Base-by-base conservation (phyloP, 2,888 invertebrate species). In the Netelia fuscicornis region DNA sequence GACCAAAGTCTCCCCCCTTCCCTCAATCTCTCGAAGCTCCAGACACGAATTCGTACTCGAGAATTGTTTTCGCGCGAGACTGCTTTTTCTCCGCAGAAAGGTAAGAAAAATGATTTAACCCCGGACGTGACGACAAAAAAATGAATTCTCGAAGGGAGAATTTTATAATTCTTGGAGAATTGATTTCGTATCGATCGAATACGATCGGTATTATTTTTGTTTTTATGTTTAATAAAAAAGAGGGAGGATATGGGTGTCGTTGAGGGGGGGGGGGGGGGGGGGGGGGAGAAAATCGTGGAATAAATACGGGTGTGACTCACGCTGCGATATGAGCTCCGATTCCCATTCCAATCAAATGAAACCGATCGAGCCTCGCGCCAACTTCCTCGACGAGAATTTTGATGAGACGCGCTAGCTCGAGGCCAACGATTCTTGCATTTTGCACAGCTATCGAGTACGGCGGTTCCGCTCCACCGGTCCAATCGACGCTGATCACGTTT, bases 381-480 rank as follows among this genome's bases (percentile, higher is more conserved):
- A 83, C 78, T 10, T 91, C 87, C 85, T 91, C 78, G 76, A 82
- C 64, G 70, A 95, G 88, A 68, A 92, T 87, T 58, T 93, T 91
- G 2, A 95, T 90, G 68, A 95, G 91, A 23, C 90, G 86, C 3
- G 94, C 93, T 5, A 94, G 90, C 89, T 95, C 95, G 23, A 95
- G 92, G 1, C 95, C 95, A 1, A 96, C 95, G n/a, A 78, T 74
- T 17, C 72, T 95, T 0, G 95, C 94, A 90, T 96, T 96, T 11
- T 95, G 94, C 13, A 95, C 94, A 0, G 96, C 95, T 89, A 95
- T 95, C 44, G 94, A 94, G 88, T 95, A 95, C 0, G 95, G 95
- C 0, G 95, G 95, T 72, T 94, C 94, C 0, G 95, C 94, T 1
- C 95, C 95, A 56, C 93, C 90, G 86, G 94, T 93, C 95, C 95